phyloP scores from a whole-genome alignment of 1,140 invertebrate species.

The Notospermus geniculatus region DNA sequence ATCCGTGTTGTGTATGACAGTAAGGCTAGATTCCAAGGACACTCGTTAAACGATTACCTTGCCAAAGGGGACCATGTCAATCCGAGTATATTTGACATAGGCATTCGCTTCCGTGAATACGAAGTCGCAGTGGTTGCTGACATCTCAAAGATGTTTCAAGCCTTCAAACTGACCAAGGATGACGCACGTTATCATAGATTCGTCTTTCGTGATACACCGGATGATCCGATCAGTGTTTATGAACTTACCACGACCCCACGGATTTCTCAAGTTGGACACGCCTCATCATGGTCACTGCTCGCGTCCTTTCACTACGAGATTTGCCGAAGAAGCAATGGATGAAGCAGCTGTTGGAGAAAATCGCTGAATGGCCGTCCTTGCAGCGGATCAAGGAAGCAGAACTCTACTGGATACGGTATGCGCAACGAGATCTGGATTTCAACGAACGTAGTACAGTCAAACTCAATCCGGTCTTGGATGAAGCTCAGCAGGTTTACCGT shows the following conservation, averaged over 20 bases:
- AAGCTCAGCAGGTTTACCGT: neutral
- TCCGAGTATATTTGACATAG: neutral
- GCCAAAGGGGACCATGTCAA: neutral
- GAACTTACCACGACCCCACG: neutral
- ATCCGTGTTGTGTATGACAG: no score
- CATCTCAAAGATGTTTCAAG: no score
- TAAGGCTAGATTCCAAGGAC: no score
- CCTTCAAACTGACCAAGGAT: no score
- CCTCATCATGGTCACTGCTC: neutral
- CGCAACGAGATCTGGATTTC: neutral
- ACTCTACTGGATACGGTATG: neutral
- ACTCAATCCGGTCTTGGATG: neutral
- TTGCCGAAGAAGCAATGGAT: neutral
- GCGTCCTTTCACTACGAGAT: neutral
- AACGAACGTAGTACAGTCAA: neutral
- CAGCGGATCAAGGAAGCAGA: neutral
- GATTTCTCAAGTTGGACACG: no score
- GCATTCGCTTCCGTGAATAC: no score
- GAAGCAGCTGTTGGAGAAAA: no score
- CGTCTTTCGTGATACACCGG: neutral
- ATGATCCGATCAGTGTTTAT: neutral
- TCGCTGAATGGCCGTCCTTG: neutral
- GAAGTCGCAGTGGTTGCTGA: no score
- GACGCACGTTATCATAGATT: neutral
- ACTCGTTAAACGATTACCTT: neutral